Evolutionary conservation across 1,140 invertebrate genomes (phyloP), one percentile per base, ranked within the genome.

Genomic region (Radopholus similis): DNA sequence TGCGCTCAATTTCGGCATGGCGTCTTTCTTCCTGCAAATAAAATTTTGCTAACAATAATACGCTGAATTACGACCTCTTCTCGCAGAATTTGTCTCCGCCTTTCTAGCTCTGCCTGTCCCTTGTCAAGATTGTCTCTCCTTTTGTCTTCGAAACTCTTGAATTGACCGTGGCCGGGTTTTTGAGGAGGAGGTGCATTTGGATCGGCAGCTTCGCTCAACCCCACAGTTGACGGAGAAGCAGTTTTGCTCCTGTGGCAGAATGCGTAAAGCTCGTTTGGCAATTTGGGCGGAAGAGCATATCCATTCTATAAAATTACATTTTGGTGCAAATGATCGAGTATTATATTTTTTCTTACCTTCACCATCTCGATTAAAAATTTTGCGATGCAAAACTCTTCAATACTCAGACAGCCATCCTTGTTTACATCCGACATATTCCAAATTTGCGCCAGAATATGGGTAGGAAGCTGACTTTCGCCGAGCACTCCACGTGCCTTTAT

Each of bases 81-180:
- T 64, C 90, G 84, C 2, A 96, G 83, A 37, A 92, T 87, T 80
- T 92, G 91, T 37, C 95, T 85, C 62, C 95, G 85, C 66, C 91
- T 86, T 80, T 98, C 95, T 49, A 99, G 84, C 85, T 97, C 95
- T 0, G 94, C 94, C 83, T 98, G 93, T 1, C 95, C 95, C 81
- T 95, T 92, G 64, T 95, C 94, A 85, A 92, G 95, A 84, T 97
- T 98, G 84, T 97, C 93, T 83, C 93, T 90, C 23, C 95, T 86
- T 83, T 93, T 92, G 83, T 97, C 95, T 83, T 98, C 95, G 84
- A 97, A 97, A 1, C 92, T 91, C 59, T 89, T 80, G 4, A 77
- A 58, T 32, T 77, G 60, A 30, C 66, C 54, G 6, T 47, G 44
- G 40, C 59, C 59, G 32, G 59, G 15, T 56, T 81, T 81, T 58